Conservation (phyloP, 2,113 vertebrate species). For the Myotis lucifugus region DNA sequence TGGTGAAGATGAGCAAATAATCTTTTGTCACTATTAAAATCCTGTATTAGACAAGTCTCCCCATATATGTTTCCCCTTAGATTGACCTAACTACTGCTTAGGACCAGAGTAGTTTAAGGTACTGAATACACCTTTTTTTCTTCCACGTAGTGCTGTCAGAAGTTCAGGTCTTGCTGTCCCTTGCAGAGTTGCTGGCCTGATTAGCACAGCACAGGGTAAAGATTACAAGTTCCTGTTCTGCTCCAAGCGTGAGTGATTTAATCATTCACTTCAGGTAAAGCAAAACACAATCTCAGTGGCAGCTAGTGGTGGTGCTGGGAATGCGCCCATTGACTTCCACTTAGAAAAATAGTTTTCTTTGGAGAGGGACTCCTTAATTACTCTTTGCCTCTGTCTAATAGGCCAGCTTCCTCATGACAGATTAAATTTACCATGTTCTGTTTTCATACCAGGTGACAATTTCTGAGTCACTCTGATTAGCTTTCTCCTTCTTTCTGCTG, state of each 20-base stretch:
- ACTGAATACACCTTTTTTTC: neutral
- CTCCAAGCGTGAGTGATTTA: constrained; percentile 28
- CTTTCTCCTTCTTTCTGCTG: constrained; percentile 66
- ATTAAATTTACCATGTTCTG: constrained; percentile 66
- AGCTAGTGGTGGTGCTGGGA: neutral
- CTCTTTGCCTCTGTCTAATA: neutral
- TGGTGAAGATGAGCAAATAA: neutral
- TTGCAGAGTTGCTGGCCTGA: neutral
- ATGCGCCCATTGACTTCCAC: constrained; percentile 36
- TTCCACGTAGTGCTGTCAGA: neutral
- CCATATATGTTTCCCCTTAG: neutral
- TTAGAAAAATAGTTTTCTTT: constrained; percentile 64
- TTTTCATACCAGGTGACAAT: constrained; percentile 57
- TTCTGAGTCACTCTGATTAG: constrained; percentile 72
- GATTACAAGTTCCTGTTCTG: neutral
- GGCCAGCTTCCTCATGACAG: constrained; percentile 50
- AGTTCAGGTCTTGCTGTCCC: neutral
- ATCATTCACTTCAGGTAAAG: neutral
- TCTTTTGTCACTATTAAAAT: neutral
- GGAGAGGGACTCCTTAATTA: constrained; percentile 51
- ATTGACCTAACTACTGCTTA: neutral
- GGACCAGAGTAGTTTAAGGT: neutral
- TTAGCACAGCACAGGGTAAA: neutral
- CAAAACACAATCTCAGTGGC: constrained; percentile 46
- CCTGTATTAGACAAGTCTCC: neutral